Evolutionary conservation across 1,140 invertebrate species (phyloP).

Genomic region (Diorhabda elongata): DNA sequence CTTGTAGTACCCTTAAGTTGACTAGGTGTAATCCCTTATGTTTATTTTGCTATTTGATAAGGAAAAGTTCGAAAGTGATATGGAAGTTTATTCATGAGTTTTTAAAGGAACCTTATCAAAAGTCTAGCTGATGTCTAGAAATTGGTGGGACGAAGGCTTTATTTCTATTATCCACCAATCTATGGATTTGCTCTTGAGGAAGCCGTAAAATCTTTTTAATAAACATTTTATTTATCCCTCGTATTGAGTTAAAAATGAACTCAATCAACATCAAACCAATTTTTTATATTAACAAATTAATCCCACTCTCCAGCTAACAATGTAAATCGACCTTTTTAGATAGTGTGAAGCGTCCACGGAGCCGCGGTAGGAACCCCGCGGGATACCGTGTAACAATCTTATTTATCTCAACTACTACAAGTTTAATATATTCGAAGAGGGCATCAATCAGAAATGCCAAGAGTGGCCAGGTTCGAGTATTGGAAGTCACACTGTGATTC

Average conservation of each 20-base stretch:
- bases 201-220: no score
- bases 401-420: constrained; percentile 41
- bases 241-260: background rate
- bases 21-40: no score
- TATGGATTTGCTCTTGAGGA: no score
- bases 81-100: no score
- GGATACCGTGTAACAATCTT: constrained; percentile 43
- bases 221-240: no score
- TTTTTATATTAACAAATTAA: constrained; percentile 1
- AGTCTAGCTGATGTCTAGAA: no score
- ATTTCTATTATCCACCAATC: no score
- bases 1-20: no score
- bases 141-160: no score
- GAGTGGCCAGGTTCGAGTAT: constrained; percentile 19
- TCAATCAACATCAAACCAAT: background rate
- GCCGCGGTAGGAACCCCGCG: constrained; percentile 35
- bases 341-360: constrained; percentile 43
- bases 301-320: constrained; percentile 5
- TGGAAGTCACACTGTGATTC: constrained; percentile 21
- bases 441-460: constrained; percentile 26
- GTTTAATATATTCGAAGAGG: constrained; percentile 35
- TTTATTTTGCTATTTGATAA: no score
- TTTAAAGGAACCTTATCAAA: no score
- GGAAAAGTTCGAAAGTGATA: no score
- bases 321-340: constrained; percentile 41